These are phyloP conservation scores for Melipona beecheii DNA, from an alignment of 2,888 invertebrate species.

Conservation along the genomic window DNA sequence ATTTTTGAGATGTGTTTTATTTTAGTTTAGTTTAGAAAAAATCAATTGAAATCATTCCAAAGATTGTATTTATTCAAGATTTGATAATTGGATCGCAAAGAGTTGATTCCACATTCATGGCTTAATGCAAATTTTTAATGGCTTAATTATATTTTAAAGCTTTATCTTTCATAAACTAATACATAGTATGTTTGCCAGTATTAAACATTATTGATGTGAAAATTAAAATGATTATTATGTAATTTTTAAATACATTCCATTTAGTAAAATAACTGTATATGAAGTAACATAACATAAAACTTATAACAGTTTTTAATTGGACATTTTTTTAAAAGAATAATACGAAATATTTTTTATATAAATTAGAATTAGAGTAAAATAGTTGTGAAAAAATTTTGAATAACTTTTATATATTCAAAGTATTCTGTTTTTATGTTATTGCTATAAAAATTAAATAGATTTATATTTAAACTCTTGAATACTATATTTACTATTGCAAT, in stretches of 20 bases:
- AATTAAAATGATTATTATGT: slow-evolving; percentile 36
- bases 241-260: slow-evolving; percentile 49
- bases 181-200: slow-evolving; percentile 34
- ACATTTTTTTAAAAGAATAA: slow-evolving; percentile 31
- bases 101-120: slow-evolving; percentile 45
- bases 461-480: slow-evolving; percentile 15
- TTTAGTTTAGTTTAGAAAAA: neutral
- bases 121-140: slow-evolving; percentile 41
- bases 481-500: slow-evolving; percentile 27
- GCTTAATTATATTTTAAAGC: slow-evolving; percentile 49
- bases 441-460: slow-evolving; percentile 2
- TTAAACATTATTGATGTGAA: slow-evolving; percentile 37
- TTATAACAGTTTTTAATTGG: slow-evolving; percentile 19
- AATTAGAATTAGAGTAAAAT: slow-evolving; percentile 21
- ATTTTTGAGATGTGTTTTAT: neutral
- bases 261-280: slow-evolving; percentile 27
- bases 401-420: slow-evolving; percentile 22
- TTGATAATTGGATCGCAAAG: slow-evolving; percentile 46
- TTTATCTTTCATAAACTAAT: slow-evolving; percentile 53
- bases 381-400: slow-evolving; percentile 31
- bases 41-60: neutral
- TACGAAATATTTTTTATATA: slow-evolving; percentile 46
- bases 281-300: slow-evolving; percentile 11
- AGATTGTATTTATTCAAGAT: neutral
- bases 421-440: slow-evolving; percentile 15